These are phyloP conservation scores for Drosophila jambulina DNA, from an alignment of 1,140 invertebrate species.

Conservation along the genomic window DNA sequence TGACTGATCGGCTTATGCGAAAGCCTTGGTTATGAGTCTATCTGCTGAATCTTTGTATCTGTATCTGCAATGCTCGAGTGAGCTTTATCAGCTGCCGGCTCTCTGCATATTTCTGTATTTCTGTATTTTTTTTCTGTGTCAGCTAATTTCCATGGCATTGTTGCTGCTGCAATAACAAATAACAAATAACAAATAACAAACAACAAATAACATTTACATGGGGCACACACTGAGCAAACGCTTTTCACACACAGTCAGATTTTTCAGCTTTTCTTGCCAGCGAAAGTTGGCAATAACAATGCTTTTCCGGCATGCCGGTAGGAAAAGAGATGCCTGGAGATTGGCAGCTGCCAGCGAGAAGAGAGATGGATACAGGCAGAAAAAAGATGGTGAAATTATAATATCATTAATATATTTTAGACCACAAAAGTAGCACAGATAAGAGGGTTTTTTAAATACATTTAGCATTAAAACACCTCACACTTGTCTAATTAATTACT, in stretches of 20 bases:
- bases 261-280: constrained; percentile 51
- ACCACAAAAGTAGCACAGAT: neutral
- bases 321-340: constrained; percentile 40
- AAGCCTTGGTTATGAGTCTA: constrained; percentile 45
- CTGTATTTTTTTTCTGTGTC: constrained; percentile 54
- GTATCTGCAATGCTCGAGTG: constrained; percentile 47
- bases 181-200: constrained; percentile 36
- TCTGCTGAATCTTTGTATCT: constrained; percentile 32
- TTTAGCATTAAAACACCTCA: too few species aligned
- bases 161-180: constrained; percentile 14
- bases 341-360: constrained; percentile 29
- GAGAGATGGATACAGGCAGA: constrained; percentile 4
- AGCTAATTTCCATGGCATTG: constrained; percentile 59
- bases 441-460: neutral
- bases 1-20: constrained; percentile 48
- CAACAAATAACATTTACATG: constrained; percentile 47
- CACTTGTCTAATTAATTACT: neutral
- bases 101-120: constrained; percentile 3
- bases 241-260: constrained; percentile 51
- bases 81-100: constrained; percentile 36
- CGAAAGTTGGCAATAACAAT: constrained; percentile 65
- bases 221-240: constrained; percentile 30
- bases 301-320: constrained; percentile 54
- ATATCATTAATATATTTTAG: neutral
- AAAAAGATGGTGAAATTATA: constrained; percentile 6